Percentiles rank a stretch among this genome's conserved stretches.
Evolutionary conservation across 2,113 vertebrate genomes (phyloP).

Genomic region (Lates calcarifer): DNA sequence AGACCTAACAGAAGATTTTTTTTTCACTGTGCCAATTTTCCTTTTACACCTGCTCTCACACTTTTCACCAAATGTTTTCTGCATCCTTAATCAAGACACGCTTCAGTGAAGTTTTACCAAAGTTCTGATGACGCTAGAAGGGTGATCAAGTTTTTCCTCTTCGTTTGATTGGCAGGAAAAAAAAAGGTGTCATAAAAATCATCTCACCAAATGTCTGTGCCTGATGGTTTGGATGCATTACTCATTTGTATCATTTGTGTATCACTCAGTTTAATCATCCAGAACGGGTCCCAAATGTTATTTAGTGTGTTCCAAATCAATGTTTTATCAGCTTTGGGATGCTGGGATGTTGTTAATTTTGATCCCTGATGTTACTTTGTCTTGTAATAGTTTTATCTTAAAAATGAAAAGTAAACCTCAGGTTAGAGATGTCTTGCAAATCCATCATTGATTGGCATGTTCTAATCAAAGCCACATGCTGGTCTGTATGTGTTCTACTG

Average conservation of each 20-base stretch:
- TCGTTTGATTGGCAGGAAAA: slow-evolving; percentile 1
- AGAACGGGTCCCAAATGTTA: slow-evolving; percentile 41
- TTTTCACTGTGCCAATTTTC: neutral
- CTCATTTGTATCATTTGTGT: slow-evolving; percentile 40
- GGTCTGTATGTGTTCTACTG: neutral
- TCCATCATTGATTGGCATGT: slow-evolving; percentile 15
- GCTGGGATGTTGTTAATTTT: slow-evolving; percentile 31
- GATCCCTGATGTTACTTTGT: slow-evolving; percentile 16
- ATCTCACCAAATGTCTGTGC: slow-evolving; percentile 15
- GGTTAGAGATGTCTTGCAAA: neutral
- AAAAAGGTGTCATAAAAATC: slow-evolving; percentile 27
- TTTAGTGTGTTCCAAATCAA: slow-evolving; percentile 40
- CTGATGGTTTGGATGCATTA: slow-evolving; percentile 35
- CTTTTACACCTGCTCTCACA: neutral
- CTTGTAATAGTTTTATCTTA: neutral
- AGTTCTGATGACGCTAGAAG: neutral
- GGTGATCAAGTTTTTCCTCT: neutral
- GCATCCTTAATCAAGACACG: neutral
- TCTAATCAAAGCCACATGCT: slow-evolving; percentile 1
- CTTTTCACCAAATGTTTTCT: neutral
- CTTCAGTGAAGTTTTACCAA: neutral
- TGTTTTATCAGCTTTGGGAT: slow-evolving; percentile 48
- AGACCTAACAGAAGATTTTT: neutral
- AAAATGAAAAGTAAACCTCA: slow-evolving; percentile 34
- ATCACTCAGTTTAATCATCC: slow-evolving; percentile 29